Base-by-base conservation (phyloP, 2,113 vertebrate genomes). In the Aleadryas rufinucha region DNA sequence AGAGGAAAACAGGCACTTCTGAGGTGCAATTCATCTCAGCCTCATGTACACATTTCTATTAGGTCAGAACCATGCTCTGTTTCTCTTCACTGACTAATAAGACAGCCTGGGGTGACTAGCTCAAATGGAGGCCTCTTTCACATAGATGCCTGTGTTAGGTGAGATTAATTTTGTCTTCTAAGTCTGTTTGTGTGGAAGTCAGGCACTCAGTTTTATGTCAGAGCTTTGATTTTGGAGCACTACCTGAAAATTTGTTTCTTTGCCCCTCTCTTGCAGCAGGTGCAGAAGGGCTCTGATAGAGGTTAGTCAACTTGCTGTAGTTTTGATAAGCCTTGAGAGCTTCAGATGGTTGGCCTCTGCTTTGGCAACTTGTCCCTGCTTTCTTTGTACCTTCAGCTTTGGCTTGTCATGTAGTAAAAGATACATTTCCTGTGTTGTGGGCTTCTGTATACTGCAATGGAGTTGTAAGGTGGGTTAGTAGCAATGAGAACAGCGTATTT, bases 31-130 rank as follows among this genome's bases (percentile, higher is more conserved):
- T 84, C 61, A 76, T 90, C 95, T 94, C 87, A 72, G 53, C 57
- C 49, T 84, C 74, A 44, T 45, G 74, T 28, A 79, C 92, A 93
- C 82, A 60, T 93, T 94, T 96, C 92, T 95, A 56, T 89, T 78
- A 93, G 87, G 74, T 91, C 81, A 91, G 65, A 91, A 75, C n/a
- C 70, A 87, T 79, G 90, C 90, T 96, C 93, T 97, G 82, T 64
- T 96, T 95, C 94, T 96, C 92, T 91, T 96, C 95, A 94, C 50
- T 95, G 94, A 33, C 84, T 90, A 56, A 56, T 82, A 87, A 87
- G 52, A 81, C 49, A 90, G 49, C 78, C 87, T 85, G 84, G 87
- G 70, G 52, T 93, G 84, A 66, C 47, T 33, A 35, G 77, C 65
- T 71, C 52, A 15, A 27, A 54, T n/a, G 84, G 74, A 91, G 65